phyloP scores from a whole-genome alignment of 2,113 vertebrate species.

The Myrmecobius fasciatus region DNA sequence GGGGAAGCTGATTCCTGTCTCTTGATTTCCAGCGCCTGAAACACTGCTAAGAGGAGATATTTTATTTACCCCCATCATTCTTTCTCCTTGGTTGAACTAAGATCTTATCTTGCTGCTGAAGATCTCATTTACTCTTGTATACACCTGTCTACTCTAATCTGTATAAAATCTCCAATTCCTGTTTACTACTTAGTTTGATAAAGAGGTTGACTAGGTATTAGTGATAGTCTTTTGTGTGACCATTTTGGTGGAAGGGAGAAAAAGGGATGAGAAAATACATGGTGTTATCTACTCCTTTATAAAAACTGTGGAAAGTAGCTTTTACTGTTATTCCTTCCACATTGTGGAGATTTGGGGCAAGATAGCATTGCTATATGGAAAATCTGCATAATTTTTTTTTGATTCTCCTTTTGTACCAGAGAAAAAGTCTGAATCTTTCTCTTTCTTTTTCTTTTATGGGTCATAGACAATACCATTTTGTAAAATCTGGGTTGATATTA shows the following conservation, averaged over 20 bases:
- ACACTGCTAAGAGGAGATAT: neutral
- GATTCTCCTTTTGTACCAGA: neutral
- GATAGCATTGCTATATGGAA: neutral
- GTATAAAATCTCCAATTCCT: neutral
- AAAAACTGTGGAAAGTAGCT: neutral
- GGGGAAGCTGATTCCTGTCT: neutral
- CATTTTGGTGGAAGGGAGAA: neutral
- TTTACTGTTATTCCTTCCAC: neutral
- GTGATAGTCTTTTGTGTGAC: neutral
- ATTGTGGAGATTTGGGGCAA: too few species aligned
- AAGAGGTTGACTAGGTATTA: neutral
- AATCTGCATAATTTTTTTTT: neutral
- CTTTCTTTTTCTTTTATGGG: neutral
- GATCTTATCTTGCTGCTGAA: neutral
- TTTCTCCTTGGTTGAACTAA: neutral
- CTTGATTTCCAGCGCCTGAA: neutral
- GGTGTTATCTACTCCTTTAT: neutral
- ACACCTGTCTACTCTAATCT: neutral
- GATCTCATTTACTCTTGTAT: neutral
- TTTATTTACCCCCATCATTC: neutral
- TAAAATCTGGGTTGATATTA: neutral
- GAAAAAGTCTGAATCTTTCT: neutral
- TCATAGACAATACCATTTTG: neutral
- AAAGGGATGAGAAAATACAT: neutral
- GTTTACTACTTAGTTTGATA: neutral